phyloP scores from a whole-genome alignment of 2,888 invertebrate genomes.

The Cryptocephalus primarius region DNA sequence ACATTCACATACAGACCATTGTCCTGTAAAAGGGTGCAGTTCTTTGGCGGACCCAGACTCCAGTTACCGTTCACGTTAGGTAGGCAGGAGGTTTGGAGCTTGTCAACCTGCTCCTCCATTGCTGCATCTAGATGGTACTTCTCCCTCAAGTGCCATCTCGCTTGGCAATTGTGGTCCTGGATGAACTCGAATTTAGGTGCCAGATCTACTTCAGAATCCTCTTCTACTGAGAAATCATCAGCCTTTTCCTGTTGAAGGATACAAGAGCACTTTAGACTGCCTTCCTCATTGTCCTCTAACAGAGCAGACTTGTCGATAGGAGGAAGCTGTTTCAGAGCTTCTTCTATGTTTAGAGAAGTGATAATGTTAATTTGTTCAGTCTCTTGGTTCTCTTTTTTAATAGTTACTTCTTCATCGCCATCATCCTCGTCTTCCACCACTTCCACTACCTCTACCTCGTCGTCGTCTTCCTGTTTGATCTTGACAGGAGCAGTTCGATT shows the following conservation, averaged over 20 bases:
- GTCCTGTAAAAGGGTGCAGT: constrained; percentile 12
- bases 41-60: constrained; percentile 17
- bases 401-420: constrained; percentile 6
- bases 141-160: constrained; percentile 38
- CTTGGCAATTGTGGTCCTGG: constrained; percentile 44
- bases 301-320: constrained; percentile 44
- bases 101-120: constrained; percentile 39
- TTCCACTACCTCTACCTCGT: constrained; percentile 19
- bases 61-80: constrained; percentile 32
- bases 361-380: constrained; percentile 16
- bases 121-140: constrained; percentile 42
- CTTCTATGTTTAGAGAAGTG: constrained; percentile 41
- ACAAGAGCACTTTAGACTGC: constrained; percentile 23
- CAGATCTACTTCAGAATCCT: constrained; percentile 17
- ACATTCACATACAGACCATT: constrained; percentile 32
- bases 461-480: constrained; percentile 18
- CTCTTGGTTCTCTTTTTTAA: constrained; percentile 17
- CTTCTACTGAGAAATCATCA: constrained; percentile 27
- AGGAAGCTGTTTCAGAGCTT: constrained; percentile 54
- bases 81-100: constrained; percentile 34
- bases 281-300: constrained; percentile 18
- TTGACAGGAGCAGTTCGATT: constrained; percentile 1
- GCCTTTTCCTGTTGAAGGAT: constrained; percentile 25
- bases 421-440: constrained; percentile 16
- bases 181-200: constrained; percentile 35